Base-by-base conservation (phyloP, 2,888 invertebrate species). In the Acrocyrtus sp. region DNA sequence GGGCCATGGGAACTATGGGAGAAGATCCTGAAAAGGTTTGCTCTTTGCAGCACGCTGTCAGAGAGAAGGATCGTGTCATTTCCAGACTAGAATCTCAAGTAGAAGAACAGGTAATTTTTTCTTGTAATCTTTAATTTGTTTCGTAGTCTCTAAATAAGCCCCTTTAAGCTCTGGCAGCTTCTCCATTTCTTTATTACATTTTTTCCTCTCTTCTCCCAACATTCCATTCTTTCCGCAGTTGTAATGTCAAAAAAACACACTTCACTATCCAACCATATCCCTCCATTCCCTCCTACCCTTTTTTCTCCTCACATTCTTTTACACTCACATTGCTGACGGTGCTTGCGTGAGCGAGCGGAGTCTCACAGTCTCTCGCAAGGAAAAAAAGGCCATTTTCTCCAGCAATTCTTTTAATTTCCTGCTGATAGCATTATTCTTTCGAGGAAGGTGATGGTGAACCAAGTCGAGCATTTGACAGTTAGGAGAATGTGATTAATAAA, bases 1-100 rank as follows among this genome's bases (percentile, higher is more conserved):
- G 83, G 83, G 81, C 81, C 76, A n/a, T n/a, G n/a, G n/a, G n/a
- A n/a, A n/a, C n/a, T n/a, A 82, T 82, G 72, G 81, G 81, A 63
- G 82, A 83, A 79, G 81, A 81, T 50, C 77, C 81, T 66, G 82
- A 81, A 47, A 79, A 76, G 70, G 76, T 80, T 75, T 77, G 78
- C 67, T 78, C 81, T 60, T 78, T 80, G 67, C 80, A 81, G 76
- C 75, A 78, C 63, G 76, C 81, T 61, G 80, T 81, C 65, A 75
- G 86, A 83, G 88, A 88, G 77, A 87, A 88, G 82, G 87, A 87
- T 78, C 83, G 84, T 66, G 84, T 84, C 74, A 92, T 93, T 84
- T 87, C 89, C 83, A 90, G 91, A 84, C 87, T 93, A 84, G 92
- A 92, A 84, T 91, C 90, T 81, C 93, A 92, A 86, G 92, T 94